A percentile compares a stretch with the other conserved stretches of the same genome.
Conservation (phyloP, 2,797 vertebrate species). For the Monodelphis domestica region DNA sequence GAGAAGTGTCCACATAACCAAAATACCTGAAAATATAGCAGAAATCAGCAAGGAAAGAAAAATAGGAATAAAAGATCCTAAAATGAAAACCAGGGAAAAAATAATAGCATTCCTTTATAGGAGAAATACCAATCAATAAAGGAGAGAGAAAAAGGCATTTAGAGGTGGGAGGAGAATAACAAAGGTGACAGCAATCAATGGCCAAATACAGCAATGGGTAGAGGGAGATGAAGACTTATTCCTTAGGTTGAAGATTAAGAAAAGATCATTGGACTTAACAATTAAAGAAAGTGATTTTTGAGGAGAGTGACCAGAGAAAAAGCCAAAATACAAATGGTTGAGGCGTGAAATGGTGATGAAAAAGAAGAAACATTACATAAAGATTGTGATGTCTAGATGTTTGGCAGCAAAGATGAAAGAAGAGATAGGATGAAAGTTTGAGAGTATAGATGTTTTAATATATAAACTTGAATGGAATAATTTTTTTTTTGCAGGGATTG, state of each 20-base stretch:
- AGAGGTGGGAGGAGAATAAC: neutral
- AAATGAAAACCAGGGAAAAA: neutral
- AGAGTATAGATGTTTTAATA: neutral
- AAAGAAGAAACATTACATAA: neutral
- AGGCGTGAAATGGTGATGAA: neutral
- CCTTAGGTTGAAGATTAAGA: neutral
- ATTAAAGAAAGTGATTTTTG: too few species aligned
- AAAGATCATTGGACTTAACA: neutral
- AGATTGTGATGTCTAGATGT: neutral
- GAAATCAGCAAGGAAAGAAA: neutral
- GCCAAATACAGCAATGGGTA: neutral
- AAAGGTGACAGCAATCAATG: neutral
- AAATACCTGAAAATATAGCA: neutral
- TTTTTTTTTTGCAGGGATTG: neutral
- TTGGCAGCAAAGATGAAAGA: neutral
- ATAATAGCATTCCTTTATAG: neutral
- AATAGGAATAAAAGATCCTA: neutral
- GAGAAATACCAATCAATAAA: neutral
- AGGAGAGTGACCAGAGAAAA: neutral
- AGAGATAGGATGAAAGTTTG: neutral
- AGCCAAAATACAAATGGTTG: neutral
- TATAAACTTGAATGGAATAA: neutral
- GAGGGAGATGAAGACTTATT: neutral
- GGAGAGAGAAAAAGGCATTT: neutral
- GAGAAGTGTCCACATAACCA: neutral